These are phyloP conservation scores for Monoplex corrugatus DNA, from an alignment of 2,888 invertebrate genomes.

Conservation along the genomic window DNA sequence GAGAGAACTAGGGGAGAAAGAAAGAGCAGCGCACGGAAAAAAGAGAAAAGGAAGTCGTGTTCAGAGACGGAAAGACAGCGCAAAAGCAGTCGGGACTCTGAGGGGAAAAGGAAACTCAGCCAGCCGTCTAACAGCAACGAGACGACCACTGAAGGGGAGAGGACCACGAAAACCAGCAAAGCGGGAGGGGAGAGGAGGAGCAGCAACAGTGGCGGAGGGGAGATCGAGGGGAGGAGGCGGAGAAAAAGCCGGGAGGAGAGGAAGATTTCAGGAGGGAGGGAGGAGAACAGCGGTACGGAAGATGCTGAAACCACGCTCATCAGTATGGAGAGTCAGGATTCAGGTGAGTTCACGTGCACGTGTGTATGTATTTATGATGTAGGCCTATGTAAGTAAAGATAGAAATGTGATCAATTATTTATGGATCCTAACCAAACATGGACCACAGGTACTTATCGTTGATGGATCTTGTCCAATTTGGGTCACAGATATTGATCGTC, in stretches of 20 bases:
- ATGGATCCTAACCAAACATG: too few relatives aligned
- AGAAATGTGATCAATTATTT: too few relatives aligned
- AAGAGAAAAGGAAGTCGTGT: not conserved
- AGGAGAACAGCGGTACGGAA: slow-evolving; percentile 9
- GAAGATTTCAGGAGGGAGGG: slow-evolving; percentile 8
- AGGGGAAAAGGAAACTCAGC: not conserved
- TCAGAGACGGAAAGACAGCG: not conserved
- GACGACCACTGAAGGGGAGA: not conserved
- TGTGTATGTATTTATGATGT: too few relatives aligned
- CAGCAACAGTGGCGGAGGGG: not conserved
- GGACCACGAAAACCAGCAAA: not conserved
- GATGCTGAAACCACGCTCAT: slow-evolving; percentile 42
- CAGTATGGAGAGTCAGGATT: slow-evolving; percentile 55
- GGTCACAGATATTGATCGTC: too few relatives aligned
- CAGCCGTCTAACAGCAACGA: not conserved
- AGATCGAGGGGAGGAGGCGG: not conserved
- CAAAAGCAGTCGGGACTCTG: not conserved
- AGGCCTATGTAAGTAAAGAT: too few relatives aligned
- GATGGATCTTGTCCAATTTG: too few relatives aligned
- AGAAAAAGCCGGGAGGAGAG: slow-evolving; percentile 22
- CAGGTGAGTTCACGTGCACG: slow-evolving; percentile 54
- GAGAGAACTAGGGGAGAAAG: not conserved
- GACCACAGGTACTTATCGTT: too few relatives aligned
- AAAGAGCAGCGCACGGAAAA: not conserved
- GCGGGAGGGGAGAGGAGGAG: not conserved